A percentile compares a stretch with the other conserved stretches of the same genome.
Conservation (phyloP, 2,888 invertebrate species). For the Eumacrocentrus americanus region DNA sequence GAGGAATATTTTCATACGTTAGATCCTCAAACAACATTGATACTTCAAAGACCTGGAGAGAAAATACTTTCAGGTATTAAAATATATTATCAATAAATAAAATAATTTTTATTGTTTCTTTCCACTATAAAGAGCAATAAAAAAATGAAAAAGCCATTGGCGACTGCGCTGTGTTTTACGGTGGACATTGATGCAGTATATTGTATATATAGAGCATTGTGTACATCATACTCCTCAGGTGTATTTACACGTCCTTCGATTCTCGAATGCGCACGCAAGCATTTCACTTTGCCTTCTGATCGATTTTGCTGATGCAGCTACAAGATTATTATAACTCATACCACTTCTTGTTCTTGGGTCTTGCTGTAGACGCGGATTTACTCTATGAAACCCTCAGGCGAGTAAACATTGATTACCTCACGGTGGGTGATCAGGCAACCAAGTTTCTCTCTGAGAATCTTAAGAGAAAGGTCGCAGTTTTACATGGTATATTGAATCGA, state of each 20-base stretch:
- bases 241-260: conserved; percentile 15
- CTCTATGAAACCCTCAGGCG: conserved; percentile 74
- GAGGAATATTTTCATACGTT: conserved; percentile 79
- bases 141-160: no score
- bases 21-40: conserved; percentile 76
- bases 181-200: not conserved
- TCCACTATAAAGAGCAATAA: no score
- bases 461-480: conserved; percentile 63
- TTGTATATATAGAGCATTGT: not conserved
- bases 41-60: conserved; percentile 62
- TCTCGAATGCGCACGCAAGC: conserved; percentile 14
- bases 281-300: conserved; percentile 1
- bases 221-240: conserved; percentile 10
- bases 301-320: conserved; percentile 11
- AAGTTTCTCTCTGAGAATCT: conserved; percentile 76
- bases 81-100: no score
- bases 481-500: conserved; percentile 54
- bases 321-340: not conserved
- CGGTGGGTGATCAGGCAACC: conserved; percentile 73
- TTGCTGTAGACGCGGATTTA: conserved; percentile 70
- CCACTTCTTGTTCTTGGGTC: conserved; percentile 2
- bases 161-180: not conserved
- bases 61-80: conserved; percentile 59
- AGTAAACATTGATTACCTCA: conserved; percentile 72
- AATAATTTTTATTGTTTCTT: no score